Percentiles rank a stretch among this genome's conserved stretches.
Evolutionary conservation across 2,797 vertebrate species (phyloP).

Genomic region (Agapornis canus): DNA sequence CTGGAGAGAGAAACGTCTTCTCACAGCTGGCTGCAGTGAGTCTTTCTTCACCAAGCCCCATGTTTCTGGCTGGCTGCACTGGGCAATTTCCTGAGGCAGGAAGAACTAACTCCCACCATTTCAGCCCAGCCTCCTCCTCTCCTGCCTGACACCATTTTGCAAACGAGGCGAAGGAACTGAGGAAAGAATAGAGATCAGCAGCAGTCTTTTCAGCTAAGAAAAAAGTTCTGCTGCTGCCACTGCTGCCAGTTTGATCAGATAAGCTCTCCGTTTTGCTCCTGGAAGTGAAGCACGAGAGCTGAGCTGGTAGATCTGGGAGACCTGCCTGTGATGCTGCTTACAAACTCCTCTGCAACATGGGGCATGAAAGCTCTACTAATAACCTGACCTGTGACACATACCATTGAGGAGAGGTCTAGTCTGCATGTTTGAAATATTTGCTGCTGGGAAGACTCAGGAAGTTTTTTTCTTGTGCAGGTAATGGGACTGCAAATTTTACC

Average conservation of each 20-base stretch:
- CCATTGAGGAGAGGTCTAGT: accelerated
- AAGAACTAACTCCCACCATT: not conserved
- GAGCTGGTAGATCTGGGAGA: not conserved
- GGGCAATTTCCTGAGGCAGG: not conserved
- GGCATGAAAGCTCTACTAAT: not conserved
- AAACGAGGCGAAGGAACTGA: not conserved
- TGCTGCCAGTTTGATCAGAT: not conserved
- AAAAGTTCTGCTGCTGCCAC: not conserved
- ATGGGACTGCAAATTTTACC: not conserved
- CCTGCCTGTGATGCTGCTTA: not conserved
- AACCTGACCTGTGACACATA: not conserved
- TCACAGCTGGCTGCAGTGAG: not conserved
- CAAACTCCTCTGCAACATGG: not conserved
- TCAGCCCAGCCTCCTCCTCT: not conserved
- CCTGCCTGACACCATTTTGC: not conserved
- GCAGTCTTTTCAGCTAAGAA: not conserved
- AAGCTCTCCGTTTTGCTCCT: not conserved
- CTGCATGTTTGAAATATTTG: not conserved
- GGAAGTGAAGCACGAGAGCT: not conserved
- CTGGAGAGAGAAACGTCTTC: not conserved
- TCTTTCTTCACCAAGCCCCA: not conserved
- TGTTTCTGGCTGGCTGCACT: not conserved
- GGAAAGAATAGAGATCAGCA: not conserved
- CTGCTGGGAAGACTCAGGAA: not conserved
- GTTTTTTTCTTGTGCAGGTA: not conserved